Evolutionary conservation across 2,888 invertebrate species (phyloP).

Genomic region (Calliopum simillimum): DNA sequence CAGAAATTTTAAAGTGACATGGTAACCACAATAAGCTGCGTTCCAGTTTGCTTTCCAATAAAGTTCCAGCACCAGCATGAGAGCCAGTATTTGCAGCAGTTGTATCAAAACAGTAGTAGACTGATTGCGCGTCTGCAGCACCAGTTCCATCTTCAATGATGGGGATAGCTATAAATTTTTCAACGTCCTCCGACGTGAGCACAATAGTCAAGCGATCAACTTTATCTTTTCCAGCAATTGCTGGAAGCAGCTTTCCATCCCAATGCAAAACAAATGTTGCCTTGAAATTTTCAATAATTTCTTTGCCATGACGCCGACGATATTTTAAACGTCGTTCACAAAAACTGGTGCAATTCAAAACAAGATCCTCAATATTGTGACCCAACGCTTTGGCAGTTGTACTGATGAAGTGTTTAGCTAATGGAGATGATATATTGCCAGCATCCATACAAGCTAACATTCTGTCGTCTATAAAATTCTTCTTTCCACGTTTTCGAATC

Average conservation of each 20-base stretch:
- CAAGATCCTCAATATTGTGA: too few species aligned
- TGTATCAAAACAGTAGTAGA: slow-evolving; percentile 22
- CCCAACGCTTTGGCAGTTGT: too few species aligned
- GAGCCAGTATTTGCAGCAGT: slow-evolving; percentile 22
- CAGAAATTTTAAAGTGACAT: slow-evolving; percentile 19
- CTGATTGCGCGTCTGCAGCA: slow-evolving; percentile 33
- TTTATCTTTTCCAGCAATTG: too few species aligned
- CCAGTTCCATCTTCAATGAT: slow-evolving; percentile 33
- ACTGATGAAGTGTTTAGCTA: too few species aligned
- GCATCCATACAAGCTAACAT: too few species aligned
- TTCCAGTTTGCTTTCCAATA: too few species aligned
- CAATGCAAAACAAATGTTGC: slow-evolving; percentile 35
- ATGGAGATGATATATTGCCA: too few species aligned
- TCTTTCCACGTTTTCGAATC: slow-evolving; percentile 25
- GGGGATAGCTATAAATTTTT: slow-evolving; percentile 33
- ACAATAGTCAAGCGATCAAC: slow-evolving; percentile 27
- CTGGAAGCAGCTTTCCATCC: slow-evolving; percentile 30
- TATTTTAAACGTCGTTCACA: slow-evolving; percentile 27
- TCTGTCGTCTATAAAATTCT: slow-evolving; percentile 22
- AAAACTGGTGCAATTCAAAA: too few species aligned
- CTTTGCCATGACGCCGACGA: slow-evolving; percentile 4
- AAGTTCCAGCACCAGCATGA: too few species aligned
- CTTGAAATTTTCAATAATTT: too few species aligned
- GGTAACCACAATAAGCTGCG: too few species aligned
- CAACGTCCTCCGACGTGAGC: slow-evolving; percentile 19